Base-by-base conservation (phyloP, 1,140 invertebrate species). In the Nixonia krombeini region DNA sequence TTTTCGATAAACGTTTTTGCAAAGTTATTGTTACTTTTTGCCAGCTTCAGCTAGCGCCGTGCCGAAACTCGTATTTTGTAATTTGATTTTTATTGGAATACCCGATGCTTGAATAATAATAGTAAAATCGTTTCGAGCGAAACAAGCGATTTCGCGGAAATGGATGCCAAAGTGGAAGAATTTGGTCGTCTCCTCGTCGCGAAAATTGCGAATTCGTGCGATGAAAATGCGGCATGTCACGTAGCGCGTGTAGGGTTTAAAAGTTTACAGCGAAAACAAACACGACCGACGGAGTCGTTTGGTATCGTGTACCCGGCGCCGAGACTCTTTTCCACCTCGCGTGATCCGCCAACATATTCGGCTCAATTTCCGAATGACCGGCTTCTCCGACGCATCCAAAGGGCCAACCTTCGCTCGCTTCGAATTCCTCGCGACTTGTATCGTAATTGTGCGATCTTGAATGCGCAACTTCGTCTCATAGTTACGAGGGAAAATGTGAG, bases 321-420 rank as follows among this genome's bases (percentile, higher is more conserved):
- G 21, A 53, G 44, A 21, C 45, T 35, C 29, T 49, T 40, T 52
- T 28, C 38, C 23, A 6, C n/a, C 8, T 62, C 26, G 58, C 58
- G 42, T 62, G 58, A 8, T 63, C 45, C 29, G 12, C 51, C 31
- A 47, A 63, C 59, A 55, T 55, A 55, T 63, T 63, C 51, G 35
- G 35, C 13, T 41, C 31, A 49, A 42, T 62, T 49, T 62, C 28
- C 49, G 42, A 42, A 25, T 37, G n/a, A n/a, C n/a, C n/a, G n/a
- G n/a, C n/a, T 33, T 26, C 50, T 25, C 26, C 26, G 37, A 35
- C 44, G 44, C 40, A 55, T 49, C 44, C 35, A 40, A 13, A 15
- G 21, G 45, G 25, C 12, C 44, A 47, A 35, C 41, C n/a, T n/a
- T n/a, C n/a, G n/a, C n/a, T n/a, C n/a, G n/a, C 37, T 53, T 53